These are phyloP conservation scores for Cyrtonyx montezumae DNA, from an alignment of 2,113 vertebrate genomes.

Conservation along the genomic window DNA sequence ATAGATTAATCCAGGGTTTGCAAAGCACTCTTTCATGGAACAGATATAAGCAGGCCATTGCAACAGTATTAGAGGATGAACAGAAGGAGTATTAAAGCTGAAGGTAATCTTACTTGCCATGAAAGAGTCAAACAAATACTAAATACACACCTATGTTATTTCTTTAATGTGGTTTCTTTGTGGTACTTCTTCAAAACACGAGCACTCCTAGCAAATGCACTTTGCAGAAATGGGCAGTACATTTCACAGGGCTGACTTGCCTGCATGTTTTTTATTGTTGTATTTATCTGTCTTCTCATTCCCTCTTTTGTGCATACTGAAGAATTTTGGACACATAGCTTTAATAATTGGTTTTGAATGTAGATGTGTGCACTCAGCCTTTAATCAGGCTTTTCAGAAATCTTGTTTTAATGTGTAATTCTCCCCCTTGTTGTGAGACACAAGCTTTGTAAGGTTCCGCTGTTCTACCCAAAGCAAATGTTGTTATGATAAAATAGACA, in stretches of 20 bases:
- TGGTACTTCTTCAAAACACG: not conserved
- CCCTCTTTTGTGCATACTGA: not conserved
- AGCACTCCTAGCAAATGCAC: not conserved
- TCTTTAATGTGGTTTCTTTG: constrained; percentile 25
- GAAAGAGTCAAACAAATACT: constrained; percentile 22
- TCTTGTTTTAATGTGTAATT: not conserved
- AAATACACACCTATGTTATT: not conserved
- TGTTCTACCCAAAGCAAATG: constrained; percentile 43
- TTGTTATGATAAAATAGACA: constrained; percentile 61
- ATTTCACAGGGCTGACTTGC: not conserved
- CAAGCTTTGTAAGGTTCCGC: not conserved
- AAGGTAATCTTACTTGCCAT: not conserved
- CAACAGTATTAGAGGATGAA: not conserved
- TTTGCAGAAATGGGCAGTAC: not conserved
- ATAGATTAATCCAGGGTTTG: not conserved
- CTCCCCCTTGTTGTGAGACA: not conserved
- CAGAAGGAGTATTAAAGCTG: not conserved
- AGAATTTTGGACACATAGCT: not conserved
- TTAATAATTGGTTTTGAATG: not conserved
- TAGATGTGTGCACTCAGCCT: not conserved
- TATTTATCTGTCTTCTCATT: not conserved
- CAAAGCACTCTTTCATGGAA: not conserved
- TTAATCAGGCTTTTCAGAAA: not conserved
- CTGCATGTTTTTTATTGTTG: not conserved
- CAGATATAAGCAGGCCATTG: not conserved